Evolutionary conservation across 2,113 vertebrate genomes (phyloP).

Genomic region (Cisticola juncidis): DNA sequence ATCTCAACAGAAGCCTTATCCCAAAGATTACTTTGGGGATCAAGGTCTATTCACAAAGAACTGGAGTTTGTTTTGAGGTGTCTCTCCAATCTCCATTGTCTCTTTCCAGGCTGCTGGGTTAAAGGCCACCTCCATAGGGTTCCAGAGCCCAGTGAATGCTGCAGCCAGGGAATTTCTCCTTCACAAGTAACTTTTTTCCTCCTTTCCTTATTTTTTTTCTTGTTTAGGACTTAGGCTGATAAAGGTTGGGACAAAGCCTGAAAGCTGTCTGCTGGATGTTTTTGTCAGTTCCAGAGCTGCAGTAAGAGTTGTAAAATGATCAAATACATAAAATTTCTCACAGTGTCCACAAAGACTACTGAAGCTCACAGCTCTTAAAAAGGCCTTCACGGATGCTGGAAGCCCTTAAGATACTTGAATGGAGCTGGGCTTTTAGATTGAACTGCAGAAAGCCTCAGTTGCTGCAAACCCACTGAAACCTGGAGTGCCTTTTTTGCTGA

Average conservation of each 20-base stretch:
- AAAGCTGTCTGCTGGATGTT: background rate
- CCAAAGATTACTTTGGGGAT: background rate
- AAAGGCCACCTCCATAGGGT: accelerated
- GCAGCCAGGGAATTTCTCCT: background rate
- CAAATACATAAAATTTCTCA: background rate
- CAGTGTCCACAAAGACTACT: background rate
- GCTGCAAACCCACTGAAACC: background rate
- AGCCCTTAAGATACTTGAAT: background rate
- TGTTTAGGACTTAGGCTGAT: background rate
- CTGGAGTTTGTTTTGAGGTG: background rate
- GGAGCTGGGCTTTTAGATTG: background rate
- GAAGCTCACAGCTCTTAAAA: background rate
- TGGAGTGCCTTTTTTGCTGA: background rate
- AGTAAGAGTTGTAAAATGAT: background rate
- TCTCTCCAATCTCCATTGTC: background rate
- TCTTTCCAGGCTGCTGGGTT: background rate
- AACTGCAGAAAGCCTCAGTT: background rate
- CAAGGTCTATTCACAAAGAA: background rate
- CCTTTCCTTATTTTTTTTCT: background rate
- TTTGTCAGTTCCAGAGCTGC: background rate
- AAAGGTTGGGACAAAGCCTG: background rate
- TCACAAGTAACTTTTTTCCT: background rate
- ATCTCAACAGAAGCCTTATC: background rate
- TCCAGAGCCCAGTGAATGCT: background rate
- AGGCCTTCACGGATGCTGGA: background rate